A percentile compares a stretch with the other conserved stretches of the same genome.
Conservation (phyloP, 2,888 invertebrate genomes). For the Sesia apiformis region DNA sequence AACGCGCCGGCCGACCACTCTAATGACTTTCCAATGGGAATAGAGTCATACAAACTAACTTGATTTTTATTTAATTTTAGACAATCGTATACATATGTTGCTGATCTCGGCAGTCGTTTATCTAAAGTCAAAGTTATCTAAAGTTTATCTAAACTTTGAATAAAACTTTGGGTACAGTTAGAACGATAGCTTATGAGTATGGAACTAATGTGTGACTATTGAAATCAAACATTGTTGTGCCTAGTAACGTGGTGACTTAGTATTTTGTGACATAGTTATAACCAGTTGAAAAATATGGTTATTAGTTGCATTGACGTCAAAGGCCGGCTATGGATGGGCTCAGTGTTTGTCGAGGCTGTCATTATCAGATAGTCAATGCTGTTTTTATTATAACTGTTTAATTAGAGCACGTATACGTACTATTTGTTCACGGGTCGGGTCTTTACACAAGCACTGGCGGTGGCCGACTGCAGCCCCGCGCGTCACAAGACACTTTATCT, state of each 20-base stretch:
- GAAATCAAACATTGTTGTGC: too few species aligned
- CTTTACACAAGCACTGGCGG: conserved; percentile 43
- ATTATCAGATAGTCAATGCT: conserved; percentile 48
- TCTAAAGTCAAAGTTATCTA: too few species aligned
- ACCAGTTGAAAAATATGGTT: not conserved
- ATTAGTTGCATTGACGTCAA: conserved; percentile 18
- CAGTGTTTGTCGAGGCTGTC: conserved; percentile 26
- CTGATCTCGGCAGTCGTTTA: too few species aligned
- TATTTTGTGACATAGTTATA: not conserved
- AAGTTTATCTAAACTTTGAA: too few species aligned
- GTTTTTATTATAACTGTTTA: conserved; percentile 55
- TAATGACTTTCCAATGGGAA: conserved; percentile 27
- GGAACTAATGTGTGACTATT: too few species aligned
- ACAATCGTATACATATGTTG: too few species aligned
- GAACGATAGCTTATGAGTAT: too few species aligned
- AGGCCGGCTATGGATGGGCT: conserved; percentile 17
- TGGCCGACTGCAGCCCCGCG: conserved; percentile 43
- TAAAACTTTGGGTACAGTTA: too few species aligned
- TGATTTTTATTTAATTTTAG: too few species aligned
- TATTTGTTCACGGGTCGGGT: conserved; percentile 45
- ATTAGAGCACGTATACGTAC: conserved; percentile 29
- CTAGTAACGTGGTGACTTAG: not conserved
- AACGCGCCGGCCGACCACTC: conserved; percentile 29
- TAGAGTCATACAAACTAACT: too few species aligned
- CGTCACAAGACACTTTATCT: conserved; percentile 49